Evolutionary conservation across 2,888 invertebrate species (phyloP).

Genomic region (Philereme vetulata): DNA sequence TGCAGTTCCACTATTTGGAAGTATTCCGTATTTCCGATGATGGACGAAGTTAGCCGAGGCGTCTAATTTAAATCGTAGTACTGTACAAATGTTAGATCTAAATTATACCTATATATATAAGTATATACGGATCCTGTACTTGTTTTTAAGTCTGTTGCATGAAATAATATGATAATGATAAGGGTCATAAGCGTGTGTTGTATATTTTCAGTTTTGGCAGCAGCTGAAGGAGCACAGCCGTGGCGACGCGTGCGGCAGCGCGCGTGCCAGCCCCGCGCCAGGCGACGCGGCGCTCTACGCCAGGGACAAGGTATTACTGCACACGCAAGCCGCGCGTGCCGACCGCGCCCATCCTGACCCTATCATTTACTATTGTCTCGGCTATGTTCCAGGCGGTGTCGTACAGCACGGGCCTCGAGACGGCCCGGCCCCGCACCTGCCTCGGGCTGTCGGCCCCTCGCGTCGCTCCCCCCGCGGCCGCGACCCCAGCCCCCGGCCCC

Average conservation of each 20-base stretch:
- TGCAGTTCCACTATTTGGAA: no score
- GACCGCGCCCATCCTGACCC: not conserved
- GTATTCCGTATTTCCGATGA: no score
- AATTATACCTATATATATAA: no score
- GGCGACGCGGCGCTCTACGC: constrained; percentile 84
- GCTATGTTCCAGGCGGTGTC: constrained; percentile 84
- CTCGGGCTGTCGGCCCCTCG: constrained; percentile 14
- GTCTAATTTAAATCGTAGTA: no score
- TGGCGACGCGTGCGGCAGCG: constrained; percentile 53
- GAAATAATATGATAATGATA: no score
- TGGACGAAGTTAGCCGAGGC: no score
- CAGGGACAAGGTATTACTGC: constrained; percentile 83
- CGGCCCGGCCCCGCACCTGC: constrained; percentile 44
- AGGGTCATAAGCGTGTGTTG: not conserved
- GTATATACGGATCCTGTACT: no score
- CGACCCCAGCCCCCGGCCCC: constrained; percentile 85
- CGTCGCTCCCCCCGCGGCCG: constrained; percentile 60
- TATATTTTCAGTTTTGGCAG: constrained; percentile 86
- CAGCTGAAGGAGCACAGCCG: constrained; percentile 84
- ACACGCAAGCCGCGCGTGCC: no score
- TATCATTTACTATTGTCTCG: not conserved
- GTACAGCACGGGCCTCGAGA: constrained; percentile 89
- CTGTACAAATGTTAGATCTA: no score
- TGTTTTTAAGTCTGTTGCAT: no score
- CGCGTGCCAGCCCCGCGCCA: constrained; percentile 59